Percentiles rank a stretch among this genome's conserved stretches.
phyloP scores from a whole-genome alignment of 2,797 vertebrate genomes.

The Acanthornis magna region DNA sequence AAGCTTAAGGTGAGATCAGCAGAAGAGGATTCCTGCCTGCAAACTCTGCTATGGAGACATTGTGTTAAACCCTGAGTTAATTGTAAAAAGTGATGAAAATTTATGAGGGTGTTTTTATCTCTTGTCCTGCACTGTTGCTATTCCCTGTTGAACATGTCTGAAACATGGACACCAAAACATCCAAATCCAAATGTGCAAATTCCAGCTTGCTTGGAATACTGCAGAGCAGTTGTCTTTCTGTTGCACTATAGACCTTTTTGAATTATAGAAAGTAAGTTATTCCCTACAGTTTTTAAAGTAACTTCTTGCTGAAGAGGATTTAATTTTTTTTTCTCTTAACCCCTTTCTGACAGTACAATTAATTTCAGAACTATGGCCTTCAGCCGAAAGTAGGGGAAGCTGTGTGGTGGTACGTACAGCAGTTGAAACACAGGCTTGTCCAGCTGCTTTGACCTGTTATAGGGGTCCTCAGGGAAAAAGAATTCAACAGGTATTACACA shows the following conservation, averaged over 20 bases:
- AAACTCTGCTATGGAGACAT: neutral
- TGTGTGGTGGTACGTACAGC: neutral
- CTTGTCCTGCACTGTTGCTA: neutral
- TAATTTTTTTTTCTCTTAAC: neutral
- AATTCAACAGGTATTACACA: neutral
- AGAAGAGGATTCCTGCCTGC: neutral
- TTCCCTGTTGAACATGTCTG: neutral
- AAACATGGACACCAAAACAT: neutral
- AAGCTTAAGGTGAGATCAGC: constrained; percentile 23
- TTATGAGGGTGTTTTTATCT: neutral
- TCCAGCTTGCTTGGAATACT: neutral
- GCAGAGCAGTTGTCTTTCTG: neutral
- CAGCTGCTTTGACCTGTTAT: neutral
- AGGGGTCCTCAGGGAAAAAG: neutral
- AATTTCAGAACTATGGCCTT: neutral
- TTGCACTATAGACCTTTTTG: neutral
- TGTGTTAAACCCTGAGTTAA: neutral
- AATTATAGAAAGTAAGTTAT: neutral
- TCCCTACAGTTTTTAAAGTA: neutral
- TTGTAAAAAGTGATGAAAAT: neutral
- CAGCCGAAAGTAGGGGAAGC: neutral
- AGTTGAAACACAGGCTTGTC: neutral
- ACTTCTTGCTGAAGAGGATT: neutral
- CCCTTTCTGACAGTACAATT: neutral
- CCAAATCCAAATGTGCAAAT: neutral